These are phyloP conservation scores for Cacoxenus indagator DNA, from an alignment of 2,888 invertebrate species.

Conservation along the genomic window DNA sequence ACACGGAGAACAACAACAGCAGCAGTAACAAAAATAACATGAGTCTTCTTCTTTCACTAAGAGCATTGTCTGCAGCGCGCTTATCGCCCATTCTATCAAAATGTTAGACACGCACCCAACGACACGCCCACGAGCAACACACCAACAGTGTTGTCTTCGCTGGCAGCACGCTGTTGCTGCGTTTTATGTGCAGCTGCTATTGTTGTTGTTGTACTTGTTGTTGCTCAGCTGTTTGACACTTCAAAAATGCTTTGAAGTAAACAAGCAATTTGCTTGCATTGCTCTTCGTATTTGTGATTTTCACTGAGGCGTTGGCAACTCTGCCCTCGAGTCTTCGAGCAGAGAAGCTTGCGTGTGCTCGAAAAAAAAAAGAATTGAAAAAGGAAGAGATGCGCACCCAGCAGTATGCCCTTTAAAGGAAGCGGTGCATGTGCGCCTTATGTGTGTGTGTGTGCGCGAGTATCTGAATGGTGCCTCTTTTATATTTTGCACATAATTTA, in stretches of 20 bases:
- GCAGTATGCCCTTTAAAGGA: too few relatives aligned
- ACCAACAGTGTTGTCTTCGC: slow-evolving; percentile 55
- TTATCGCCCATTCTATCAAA: background rate
- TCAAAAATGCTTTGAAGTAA: slow-evolving; percentile 54
- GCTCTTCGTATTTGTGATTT: background rate
- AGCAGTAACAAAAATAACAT: slow-evolving; percentile 29
- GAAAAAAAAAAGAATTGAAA: too few relatives aligned
- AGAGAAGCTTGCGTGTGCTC: too few relatives aligned
- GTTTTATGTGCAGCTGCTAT: slow-evolving; percentile 1
- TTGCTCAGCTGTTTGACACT: slow-evolving; percentile 16
- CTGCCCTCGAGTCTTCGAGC: too few relatives aligned
- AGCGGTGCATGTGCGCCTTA: too few relatives aligned
- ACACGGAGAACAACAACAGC: slow-evolving; percentile 19
- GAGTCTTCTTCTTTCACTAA: background rate
- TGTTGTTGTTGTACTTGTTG: slow-evolving; percentile 25
- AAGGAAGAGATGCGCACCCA: too few relatives aligned
- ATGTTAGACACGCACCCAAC: too few relatives aligned
- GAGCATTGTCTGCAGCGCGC: background rate
- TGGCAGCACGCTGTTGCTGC: slow-evolving; percentile 47
- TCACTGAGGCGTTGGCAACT: too few relatives aligned
- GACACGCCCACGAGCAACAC: too few relatives aligned
- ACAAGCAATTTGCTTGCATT: slow-evolving; percentile 53
- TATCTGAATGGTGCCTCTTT: background rate
- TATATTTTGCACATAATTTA: background rate
- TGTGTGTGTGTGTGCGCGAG: background rate